These are phyloP conservation scores for Tiliacea citrago DNA, from an alignment of 2,888 invertebrate genomes.

Conservation along the genomic window DNA sequence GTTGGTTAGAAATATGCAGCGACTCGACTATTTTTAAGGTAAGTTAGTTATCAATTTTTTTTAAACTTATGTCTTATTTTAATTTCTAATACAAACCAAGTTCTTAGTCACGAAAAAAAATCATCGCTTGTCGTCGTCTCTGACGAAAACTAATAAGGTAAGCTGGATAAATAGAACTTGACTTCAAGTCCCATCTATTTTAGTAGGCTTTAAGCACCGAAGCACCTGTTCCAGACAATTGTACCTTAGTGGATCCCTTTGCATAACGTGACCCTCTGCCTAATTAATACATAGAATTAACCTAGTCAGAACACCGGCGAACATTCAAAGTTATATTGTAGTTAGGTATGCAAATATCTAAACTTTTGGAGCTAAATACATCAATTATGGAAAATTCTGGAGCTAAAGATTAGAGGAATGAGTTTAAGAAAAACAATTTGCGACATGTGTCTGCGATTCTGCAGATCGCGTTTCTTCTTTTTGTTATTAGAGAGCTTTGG, in stretches of 20 bases:
- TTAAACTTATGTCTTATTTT: background rate
- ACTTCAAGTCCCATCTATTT: conserved; percentile 35
- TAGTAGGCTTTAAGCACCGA: conserved; percentile 23
- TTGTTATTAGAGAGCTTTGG: background rate
- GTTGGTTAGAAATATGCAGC: background rate
- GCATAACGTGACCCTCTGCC: conserved; percentile 57
- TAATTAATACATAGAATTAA: conserved; percentile 68
- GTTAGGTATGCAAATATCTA: conserved; percentile 74
- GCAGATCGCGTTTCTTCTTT: conserved; percentile 1
- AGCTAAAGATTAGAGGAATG: conserved; percentile 23
- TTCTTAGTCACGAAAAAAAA: background rate
- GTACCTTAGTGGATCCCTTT: conserved; percentile 44
- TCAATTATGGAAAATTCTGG: conserved; percentile 72
- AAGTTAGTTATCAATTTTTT: background rate
- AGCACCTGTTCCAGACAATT: conserved; percentile 53
- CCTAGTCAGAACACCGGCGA: conserved; percentile 45
- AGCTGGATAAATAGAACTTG: conserved; percentile 16
- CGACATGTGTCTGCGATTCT: conserved; percentile 37
- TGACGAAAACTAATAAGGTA: conserved; percentile 7
- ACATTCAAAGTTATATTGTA: conserved; percentile 69
- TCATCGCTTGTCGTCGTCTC: no score
- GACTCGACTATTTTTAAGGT: background rate
- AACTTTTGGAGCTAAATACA: conserved; percentile 70
- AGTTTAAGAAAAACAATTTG: conserved; percentile 41
- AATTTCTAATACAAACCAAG: background rate